phyloP scores from a whole-genome alignment of 2,888 invertebrate genomes.

The Microctonus brassicae region DNA sequence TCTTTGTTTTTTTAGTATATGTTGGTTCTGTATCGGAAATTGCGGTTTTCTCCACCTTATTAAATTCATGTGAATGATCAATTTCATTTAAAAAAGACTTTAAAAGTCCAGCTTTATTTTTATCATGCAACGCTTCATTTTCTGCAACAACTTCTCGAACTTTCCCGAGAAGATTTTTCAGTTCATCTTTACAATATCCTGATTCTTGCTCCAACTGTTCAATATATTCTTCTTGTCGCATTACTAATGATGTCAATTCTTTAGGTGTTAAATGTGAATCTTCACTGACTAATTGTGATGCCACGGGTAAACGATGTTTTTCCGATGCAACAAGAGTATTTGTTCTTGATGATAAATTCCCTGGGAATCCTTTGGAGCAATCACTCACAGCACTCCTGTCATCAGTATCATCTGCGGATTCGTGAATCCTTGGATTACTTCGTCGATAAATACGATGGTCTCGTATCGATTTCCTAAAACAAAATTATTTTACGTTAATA shows the following conservation, averaged over 20 bases:
- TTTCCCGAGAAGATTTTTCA: constrained; percentile 82
- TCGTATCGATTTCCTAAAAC: constrained; percentile 44
- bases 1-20: constrained; percentile 66
- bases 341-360: constrained; percentile 42
- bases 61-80: constrained; percentile 50
- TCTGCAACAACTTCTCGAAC: constrained; percentile 88
- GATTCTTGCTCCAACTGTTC: constrained; percentile 89
- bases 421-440: constrained; percentile 61
- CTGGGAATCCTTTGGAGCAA: constrained; percentile 52
- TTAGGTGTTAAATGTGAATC: constrained; percentile 67
- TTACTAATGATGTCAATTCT: constrained; percentile 84
- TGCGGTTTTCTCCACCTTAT: constrained; percentile 27
- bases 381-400: constrained; percentile 71
- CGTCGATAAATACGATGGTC: constrained; percentile 45
- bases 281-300: constrained; percentile 45
- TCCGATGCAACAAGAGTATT: constrained; percentile 32
- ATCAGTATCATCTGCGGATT: constrained; percentile 73
- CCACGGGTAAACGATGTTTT: constrained; percentile 47
- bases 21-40: constrained; percentile 50
- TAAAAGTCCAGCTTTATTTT: constrained; percentile 79
- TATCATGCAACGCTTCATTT: constrained; percentile 85
- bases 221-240: constrained; percentile 89
- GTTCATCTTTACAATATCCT: constrained; percentile 84
- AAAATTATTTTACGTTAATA: not conserved
- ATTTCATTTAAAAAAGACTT: constrained; percentile 73